These are phyloP conservation scores for Cephus cinctus DNA, from an alignment of 1,140 invertebrate species.

Conservation along the genomic window DNA sequence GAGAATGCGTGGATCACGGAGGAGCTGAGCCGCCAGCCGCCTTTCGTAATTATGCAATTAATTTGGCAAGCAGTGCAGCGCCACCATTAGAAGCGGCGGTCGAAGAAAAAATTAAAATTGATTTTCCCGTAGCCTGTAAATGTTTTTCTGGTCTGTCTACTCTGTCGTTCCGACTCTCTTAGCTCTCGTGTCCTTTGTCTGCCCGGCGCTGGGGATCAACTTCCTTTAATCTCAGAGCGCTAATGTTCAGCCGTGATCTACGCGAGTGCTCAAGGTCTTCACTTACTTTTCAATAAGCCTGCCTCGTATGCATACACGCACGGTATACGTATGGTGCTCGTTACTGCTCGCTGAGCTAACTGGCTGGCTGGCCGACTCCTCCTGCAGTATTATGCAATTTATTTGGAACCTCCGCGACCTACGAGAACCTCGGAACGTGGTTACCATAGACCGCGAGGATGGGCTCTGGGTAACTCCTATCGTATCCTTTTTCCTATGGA, in stretches of 20 bases:
- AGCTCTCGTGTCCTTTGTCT: constrained; percentile 6
- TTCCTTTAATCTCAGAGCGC: constrained; percentile 16
- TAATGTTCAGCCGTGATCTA: background rate
- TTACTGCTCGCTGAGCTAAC: too few relatives aligned
- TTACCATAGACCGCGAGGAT: too few relatives aligned
- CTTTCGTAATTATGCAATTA: constrained; percentile 24
- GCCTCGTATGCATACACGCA: constrained; percentile 1
- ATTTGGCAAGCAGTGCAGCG: constrained; percentile 15
- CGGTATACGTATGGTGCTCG: constrained; percentile 3
- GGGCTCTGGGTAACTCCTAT: too few relatives aligned
- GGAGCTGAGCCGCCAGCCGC: constrained; percentile 11
- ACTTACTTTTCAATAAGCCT: constrained; percentile 13
- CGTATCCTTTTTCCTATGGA: too few relatives aligned
- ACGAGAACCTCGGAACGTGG: too few relatives aligned
- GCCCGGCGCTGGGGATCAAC: constrained; percentile 1
- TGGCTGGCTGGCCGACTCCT: too few relatives aligned
- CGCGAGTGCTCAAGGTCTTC: background rate
- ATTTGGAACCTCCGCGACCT: constrained; percentile 21
- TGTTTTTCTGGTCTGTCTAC: too few relatives aligned
- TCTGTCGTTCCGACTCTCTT: too few relatives aligned
- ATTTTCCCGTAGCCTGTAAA: too few relatives aligned
- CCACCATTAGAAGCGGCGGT: too few relatives aligned
- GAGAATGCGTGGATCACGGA: constrained; percentile 43
- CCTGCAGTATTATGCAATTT: constrained; percentile 28
- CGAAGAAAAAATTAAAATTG: too few relatives aligned